Base-by-base conservation (phyloP, 2,888 invertebrate genomes). In the Perizoma affinitatum region DNA sequence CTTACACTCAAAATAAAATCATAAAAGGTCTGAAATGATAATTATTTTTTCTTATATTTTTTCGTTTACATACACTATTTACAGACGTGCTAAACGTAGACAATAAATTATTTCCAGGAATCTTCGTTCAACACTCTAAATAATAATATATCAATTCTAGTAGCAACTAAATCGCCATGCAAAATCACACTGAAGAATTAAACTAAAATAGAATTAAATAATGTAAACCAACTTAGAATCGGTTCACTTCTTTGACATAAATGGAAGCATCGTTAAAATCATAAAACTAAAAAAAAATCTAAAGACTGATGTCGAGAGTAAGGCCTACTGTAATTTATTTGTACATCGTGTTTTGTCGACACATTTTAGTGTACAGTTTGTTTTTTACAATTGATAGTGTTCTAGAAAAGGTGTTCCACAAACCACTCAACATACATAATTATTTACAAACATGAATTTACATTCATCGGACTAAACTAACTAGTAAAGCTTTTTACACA, bases 401-500 rank as follows among this genome's bases (percentile, higher is more conserved):
- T 48, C 65, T 65, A 69, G 67, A 73, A 66, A 70, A 63, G 73
- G 65, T 75, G 75, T 80, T 78, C 73, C 78, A 80, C 75, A 81
- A 83, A 84, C 75, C 86, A 84, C 83, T 82, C 84, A 84, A 85
- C 82, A 84, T 87, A 80, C 78, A 53, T 87, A 22, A 22, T 22
- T 22, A 88, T 89, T 87, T 90, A 90, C 89, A 90, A 83, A 87
- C 80, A 79, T 80, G 80, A 80, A 78, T 84, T 79, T 84, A 86
- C 84, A 86, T 84, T 82, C 80, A 82, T 80, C 79, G 78, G 76
- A 81, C 83, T 88, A 87, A 85, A 87, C 87, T 90, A 80, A 65
- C 73, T 80, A 91, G 82, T 91, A 92, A 91, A 91, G 92, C 90
- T 91, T 91, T 90, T 84, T 91, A 91, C 88, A 91, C 84, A 86